Percentiles rank a stretch among this genome's conserved stretches.
phyloP scores from a whole-genome alignment of 92 coral and sea anemone genomes.

The Paragorgia papillata region DNA sequence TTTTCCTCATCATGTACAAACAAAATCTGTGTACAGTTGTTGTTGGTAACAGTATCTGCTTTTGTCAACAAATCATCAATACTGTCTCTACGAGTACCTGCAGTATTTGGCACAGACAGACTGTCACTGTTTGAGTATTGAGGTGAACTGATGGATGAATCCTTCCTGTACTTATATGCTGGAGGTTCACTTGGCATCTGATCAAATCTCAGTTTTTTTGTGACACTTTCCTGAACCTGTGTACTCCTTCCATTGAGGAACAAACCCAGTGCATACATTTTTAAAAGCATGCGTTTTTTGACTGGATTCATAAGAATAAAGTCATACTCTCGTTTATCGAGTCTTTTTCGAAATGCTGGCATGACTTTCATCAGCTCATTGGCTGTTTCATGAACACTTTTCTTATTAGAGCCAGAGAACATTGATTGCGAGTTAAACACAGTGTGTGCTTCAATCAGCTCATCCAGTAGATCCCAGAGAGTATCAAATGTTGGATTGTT shows the following conservation, averaged over 20 bases:
- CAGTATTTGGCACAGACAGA: conserved; percentile 31
- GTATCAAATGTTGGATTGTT: conserved; percentile 97
- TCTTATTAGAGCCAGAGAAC: conserved; percentile 86
- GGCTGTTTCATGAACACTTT: conserved; percentile 89
- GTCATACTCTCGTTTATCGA: conserved; percentile 93
- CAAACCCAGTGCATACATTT: conserved; percentile 93
- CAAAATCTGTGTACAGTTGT: conserved; percentile 10
- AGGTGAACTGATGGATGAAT: conserved; percentile 2
- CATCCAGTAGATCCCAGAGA: conserved; percentile 97
- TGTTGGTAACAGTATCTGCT: conserved; percentile 21
- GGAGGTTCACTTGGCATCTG: conserved; percentile 16
- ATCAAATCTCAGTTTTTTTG: conserved; percentile 69
- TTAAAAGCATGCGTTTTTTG: conserved; percentile 90
- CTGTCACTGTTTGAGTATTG: conserved; percentile 32
- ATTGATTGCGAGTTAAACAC: conserved; percentile 77
- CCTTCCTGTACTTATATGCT: not conserved
- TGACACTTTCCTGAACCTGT: conserved; percentile 82
- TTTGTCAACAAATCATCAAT: conserved; percentile 30
- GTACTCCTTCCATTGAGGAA: conserved; percentile 95
- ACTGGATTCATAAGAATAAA: conserved; percentile 92
- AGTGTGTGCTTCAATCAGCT: conserved; percentile 95
- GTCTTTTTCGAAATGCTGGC: conserved; percentile 97
- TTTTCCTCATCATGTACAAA: conserved; percentile 20
- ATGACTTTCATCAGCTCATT: conserved; percentile 91
- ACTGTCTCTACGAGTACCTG: conserved; percentile 36